Base-by-base conservation (phyloP, 2,888 invertebrate genomes). In the Panopea generosa region DNA sequence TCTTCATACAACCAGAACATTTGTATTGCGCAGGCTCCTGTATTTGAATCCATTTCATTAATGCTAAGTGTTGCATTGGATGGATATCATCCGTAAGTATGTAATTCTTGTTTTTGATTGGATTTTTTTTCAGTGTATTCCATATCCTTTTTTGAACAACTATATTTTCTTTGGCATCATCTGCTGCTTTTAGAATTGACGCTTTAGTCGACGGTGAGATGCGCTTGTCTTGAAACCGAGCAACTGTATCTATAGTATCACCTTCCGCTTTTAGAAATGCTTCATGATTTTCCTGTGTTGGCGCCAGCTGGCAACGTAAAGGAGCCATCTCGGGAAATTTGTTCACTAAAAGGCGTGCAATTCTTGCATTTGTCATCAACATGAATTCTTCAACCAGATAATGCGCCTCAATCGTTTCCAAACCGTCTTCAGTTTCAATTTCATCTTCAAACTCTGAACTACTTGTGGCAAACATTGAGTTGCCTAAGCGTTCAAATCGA, bases 321-420 rank as follows among this genome's bases (percentile, higher is more conserved):
- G 84, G 83, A 14, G 77, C 61, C 50, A 57, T 62, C 9, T 69
- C 24, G 22, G 76, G 76, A 50, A 69, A 84, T 18, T 38, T 59
- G 11, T 59, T 33, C 1, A 56, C 14, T 1, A 85, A 38, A 29
- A 57, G 61, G 20, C 67, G 62, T 9, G 83, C 84, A 26, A 82
- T 69, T 27, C 70, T 56, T 27, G 57, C 56, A 47, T 85, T 85
- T 11, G 85, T 71, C 61, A 75, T 43, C 0, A 85, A 66, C 83
- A 83, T 84, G 38, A 84, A 82, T 62, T 85, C 84, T 50, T 84
- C 83, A 20, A 85, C 71, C 24, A 85, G 65, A 50, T 74, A 80
- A 40, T 84, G 83, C 3, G 84, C 83, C 60, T 85, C 82, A 4
- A 38, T 16, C 11, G 43, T 52, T 20, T 61, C 49, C n/a, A 33